Percentiles rank a stretch among this genome's conserved stretches.
Conservation (phyloP, 2,797 vertebrate species). For the Sarcophilus harrisii region DNA sequence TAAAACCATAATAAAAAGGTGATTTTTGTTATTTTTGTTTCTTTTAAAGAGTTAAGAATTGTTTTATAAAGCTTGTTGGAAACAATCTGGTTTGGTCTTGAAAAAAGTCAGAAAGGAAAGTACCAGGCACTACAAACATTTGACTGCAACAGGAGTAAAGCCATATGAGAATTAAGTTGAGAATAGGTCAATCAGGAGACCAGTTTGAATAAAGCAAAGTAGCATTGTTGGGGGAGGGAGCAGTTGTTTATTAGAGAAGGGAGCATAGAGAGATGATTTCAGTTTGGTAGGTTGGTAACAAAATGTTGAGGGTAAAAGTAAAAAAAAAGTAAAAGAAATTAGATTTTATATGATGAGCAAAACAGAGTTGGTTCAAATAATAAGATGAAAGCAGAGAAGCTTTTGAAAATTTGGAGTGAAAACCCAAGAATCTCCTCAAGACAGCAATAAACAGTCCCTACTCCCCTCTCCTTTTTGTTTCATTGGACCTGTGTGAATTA, state of each 20-base stretch:
- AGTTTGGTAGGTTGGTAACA: not conserved
- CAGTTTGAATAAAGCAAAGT: not conserved
- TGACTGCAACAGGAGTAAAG: not conserved
- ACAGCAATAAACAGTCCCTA: not conserved
- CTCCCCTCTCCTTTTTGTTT: not conserved
- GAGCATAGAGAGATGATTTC: not conserved
- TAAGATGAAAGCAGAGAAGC: not conserved
- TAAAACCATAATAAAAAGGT: not conserved
- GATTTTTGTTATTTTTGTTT: not conserved
- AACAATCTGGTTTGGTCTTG: not conserved
- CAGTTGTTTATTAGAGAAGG: not conserved
- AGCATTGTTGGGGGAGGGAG: not conserved
- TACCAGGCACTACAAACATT: not conserved
- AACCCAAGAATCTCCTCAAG: not conserved
- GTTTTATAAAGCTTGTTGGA: not conserved
- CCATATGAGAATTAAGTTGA: not conserved
- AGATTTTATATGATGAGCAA: not conserved
- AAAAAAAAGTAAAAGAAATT: not conserved
- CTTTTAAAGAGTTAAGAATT: not conserved
- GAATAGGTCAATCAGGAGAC: not conserved
- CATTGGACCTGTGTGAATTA: not conserved
- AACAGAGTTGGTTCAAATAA: not conserved
- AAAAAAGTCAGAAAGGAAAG: not conserved
- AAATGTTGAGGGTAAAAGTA: not conserved
- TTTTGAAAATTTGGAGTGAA: not conserved